A percentile compares a stretch with the other conserved stretches of the same genome.
phyloP scores from a whole-genome alignment of 92 coral and sea anemone genomes.

The Zoanthus sansibaricus region DNA sequence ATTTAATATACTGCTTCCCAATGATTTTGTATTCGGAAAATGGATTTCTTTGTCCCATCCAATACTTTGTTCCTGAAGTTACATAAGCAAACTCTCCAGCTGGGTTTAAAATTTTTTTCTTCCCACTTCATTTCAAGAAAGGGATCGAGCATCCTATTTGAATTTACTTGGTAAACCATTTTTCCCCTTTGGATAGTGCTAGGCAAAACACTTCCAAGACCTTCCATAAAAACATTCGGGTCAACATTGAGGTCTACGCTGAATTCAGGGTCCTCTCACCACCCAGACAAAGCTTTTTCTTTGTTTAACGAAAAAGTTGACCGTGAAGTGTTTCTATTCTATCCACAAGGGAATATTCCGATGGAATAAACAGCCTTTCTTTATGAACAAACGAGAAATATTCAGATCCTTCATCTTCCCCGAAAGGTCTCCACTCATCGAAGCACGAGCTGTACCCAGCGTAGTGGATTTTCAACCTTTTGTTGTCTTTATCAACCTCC shows the following conservation, averaged over 20 bases:
- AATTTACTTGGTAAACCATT: too few relatives aligned
- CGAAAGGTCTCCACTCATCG: conserved; percentile 34
- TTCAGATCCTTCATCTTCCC: conserved; percentile 6
- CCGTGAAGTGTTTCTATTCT: conserved; percentile 43
- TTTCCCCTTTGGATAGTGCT: conserved; percentile 28
- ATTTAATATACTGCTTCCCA: conserved; percentile 35
- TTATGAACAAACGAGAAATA: conserved; percentile 43
- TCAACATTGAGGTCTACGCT: conserved; percentile 54
- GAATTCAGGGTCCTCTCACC: conserved; percentile 58
- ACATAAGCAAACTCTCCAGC: conserved; percentile 68
- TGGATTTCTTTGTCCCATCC: too few relatives aligned
- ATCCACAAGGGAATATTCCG: conserved; percentile 42
- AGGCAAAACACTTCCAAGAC: conserved; percentile 15
- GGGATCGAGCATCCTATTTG: conserved; percentile 41
- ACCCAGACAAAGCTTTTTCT: conserved; percentile 59
- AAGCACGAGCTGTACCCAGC: conserved; percentile 43
- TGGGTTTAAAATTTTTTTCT: conserved; percentile 59
- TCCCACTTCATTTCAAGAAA: conserved; percentile 67
- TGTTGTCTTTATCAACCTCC: conserved; percentile 56
- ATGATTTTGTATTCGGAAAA: too few relatives aligned
- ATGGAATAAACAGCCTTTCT: conserved; percentile 31
- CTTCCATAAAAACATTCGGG: conserved; percentile 62
- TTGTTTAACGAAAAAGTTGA: conserved; percentile 52
- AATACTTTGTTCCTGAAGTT: background rate
- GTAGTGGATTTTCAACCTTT: conserved; percentile 59